Percentiles rank a stretch among this genome's conserved stretches.
phyloP scores from a whole-genome alignment of 2,113 vertebrate species.

The Leucosticte australis region DNA sequence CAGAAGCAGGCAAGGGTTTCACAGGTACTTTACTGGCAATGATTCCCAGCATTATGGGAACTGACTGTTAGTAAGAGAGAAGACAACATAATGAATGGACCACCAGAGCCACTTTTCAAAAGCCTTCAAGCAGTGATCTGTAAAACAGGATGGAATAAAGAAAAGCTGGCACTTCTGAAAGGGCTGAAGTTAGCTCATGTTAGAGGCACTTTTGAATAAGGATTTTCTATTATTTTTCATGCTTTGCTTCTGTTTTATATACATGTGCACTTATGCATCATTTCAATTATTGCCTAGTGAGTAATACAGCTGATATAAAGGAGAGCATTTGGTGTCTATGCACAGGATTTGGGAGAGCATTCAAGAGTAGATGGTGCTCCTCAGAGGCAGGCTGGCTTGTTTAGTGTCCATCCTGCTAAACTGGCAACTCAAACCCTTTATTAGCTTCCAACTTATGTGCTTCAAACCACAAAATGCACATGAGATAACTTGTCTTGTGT shows the following conservation, averaged over 20 bases:
- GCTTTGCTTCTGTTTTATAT: neutral
- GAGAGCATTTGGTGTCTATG: neutral
- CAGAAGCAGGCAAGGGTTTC: neutral
- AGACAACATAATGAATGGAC: neutral
- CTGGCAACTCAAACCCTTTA: neutral
- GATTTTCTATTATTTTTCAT: neutral
- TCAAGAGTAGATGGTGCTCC: neutral
- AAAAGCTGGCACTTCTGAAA: neutral
- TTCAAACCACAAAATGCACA: neutral
- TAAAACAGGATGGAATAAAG: neutral
- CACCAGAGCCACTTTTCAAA: neutral
- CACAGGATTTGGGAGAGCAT: neutral
- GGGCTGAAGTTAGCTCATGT: neutral
- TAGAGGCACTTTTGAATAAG: neutral
- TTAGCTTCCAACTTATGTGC: accelerated
- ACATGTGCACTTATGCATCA: neutral
- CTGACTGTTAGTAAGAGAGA: neutral
- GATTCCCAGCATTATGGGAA: neutral
- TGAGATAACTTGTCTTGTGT: neutral
- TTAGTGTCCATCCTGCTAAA: neutral
- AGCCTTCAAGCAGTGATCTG: neutral
- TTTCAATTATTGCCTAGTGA: neutral
- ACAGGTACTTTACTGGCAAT: neutral
- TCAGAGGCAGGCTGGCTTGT: neutral
- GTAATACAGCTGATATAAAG: neutral